Conservation (phyloP, 1,140 invertebrate species). For the Apis dorsata region DNA sequence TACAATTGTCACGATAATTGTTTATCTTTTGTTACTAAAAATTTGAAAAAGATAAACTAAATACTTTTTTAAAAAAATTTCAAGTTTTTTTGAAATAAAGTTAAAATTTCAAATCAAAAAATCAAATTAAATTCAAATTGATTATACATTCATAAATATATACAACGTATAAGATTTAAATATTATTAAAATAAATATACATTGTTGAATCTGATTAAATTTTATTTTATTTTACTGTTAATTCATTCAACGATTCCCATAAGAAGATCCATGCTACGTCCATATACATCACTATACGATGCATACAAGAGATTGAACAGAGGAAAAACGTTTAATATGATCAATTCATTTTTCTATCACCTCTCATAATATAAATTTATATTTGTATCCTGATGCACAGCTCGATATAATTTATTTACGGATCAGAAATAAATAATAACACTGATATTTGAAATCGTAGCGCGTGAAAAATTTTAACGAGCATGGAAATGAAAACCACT, state of each 20-base stretch:
- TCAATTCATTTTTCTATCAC: not conserved
- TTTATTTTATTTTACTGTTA: not conserved
- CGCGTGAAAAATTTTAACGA: constrained; percentile 4
- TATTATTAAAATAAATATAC: not conserved
- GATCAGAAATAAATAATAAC: not conserved
- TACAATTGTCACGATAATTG: too few species aligned
- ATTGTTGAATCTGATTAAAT: not conserved
- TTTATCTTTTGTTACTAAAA: too few species aligned
- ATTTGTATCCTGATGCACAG: not conserved
- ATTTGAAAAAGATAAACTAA: too few species aligned
- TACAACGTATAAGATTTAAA: not conserved
- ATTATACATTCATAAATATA: too few species aligned
- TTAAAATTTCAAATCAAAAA: too few species aligned
- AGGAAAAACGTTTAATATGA: not conserved
- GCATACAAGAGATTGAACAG: not conserved
- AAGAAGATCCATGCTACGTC: not conserved
- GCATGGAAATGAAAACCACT: not conserved
- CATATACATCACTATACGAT: not conserved
- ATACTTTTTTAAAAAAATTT: too few species aligned
- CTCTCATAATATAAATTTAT: not conserved
- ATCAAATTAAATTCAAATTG: too few species aligned
- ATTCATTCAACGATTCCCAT: not conserved
- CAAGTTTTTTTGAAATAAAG: too few species aligned
- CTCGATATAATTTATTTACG: not conserved
- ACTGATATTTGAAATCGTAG: not conserved